Evolutionary conservation across 1,140 invertebrate species (phyloP).

Genomic region (Leptopilina clavipes): DNA sequence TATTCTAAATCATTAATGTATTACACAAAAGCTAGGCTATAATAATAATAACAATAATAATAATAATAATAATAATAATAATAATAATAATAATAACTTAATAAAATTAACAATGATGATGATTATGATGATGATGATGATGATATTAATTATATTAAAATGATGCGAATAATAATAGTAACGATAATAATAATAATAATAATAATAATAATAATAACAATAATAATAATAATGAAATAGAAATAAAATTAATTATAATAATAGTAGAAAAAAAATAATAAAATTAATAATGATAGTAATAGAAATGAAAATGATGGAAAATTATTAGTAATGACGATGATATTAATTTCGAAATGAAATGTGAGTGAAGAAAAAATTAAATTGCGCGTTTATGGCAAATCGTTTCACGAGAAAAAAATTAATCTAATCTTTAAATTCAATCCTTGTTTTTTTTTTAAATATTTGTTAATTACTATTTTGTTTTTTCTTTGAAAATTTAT

Average conservation of each 20-base stretch:
- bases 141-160: too few species aligned
- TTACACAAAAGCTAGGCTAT: constrained; percentile 69
- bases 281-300: neutral
- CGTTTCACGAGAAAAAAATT: constrained; percentile 42
- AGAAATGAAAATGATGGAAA: neutral
- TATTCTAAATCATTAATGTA: constrained; percentile 67
- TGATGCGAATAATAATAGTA: too few species aligned
- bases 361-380: constrained; percentile 35
- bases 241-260: constrained; percentile 49
- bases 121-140: too few species aligned
- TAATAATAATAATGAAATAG: neutral
- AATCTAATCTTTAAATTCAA: constrained; percentile 18
- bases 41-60: constrained; percentile 44
- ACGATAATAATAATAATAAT: too few species aligned
- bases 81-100: constrained; percentile 7
- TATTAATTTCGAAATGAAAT: constrained; percentile 37
- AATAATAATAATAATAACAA: neutral
- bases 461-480: neutral
- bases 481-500: too few species aligned
- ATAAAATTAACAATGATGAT: neutral
- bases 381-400: constrained; percentile 57
- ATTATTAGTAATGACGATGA: constrained; percentile 47
- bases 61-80: constrained; percentile 14
- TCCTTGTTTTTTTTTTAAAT: constrained; percentile 39
- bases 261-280: neutral